phyloP scores from a whole-genome alignment of 1,140 invertebrate species.

The Zaprionus capensis region DNA sequence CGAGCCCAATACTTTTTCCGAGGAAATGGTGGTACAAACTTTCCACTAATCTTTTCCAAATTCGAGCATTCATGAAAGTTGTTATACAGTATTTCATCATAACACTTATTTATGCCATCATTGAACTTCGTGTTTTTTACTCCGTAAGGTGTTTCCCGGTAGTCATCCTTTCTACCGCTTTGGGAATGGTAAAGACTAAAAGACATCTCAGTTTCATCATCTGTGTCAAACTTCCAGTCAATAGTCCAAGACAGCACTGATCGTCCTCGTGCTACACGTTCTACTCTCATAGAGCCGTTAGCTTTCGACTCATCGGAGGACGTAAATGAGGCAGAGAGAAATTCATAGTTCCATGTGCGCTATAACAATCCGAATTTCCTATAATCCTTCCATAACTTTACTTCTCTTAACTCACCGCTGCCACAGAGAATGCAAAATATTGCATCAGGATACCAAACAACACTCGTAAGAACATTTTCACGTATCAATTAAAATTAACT shows the following conservation, averaged over 20 bases:
- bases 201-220: background rate
- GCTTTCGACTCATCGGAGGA: background rate
- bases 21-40: background rate
- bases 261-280: background rate
- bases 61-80: background rate
- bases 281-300: background rate
- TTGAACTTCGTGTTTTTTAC: background rate
- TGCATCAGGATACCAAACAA: background rate
- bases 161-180: background rate
- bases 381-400: background rate
- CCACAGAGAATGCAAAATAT: background rate
- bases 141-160: background rate
- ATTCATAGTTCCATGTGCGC: background rate
- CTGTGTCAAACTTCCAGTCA: background rate
- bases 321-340: background rate
- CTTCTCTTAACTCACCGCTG: background rate
- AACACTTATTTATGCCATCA: background rate
- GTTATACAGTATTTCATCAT: background rate
- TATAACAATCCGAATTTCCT: background rate
- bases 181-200: background rate
- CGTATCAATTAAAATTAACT: background rate
- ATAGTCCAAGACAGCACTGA: background rate
- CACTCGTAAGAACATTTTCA: background rate
- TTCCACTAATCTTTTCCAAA: background rate
- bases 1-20: background rate